Conservation (phyloP, 2,888 invertebrate genomes). For the Drosophila mimica region DNA sequence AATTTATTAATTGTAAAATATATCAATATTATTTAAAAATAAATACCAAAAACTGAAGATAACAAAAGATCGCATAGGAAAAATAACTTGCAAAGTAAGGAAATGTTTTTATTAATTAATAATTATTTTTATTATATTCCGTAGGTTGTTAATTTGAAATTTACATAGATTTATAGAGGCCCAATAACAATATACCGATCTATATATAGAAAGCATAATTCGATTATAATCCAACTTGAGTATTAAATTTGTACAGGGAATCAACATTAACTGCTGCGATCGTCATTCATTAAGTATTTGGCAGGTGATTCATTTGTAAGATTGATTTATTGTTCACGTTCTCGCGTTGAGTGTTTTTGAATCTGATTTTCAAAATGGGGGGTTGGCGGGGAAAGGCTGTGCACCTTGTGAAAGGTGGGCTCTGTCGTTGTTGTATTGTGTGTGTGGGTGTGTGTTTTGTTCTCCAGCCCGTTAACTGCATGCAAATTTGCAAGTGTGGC, state of each 20-base stretch:
- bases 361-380: not conserved
- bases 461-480: slow-evolving; percentile 49
- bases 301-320: slow-evolving; percentile 66
- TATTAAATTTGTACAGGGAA: slow-evolving; percentile 20
- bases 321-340: slow-evolving; percentile 70
- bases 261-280: slow-evolving; percentile 24
- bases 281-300: slow-evolving; percentile 67
- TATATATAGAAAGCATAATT: not conserved
- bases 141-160: not conserved
- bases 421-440: not conserved
- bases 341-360: slow-evolving; percentile 27
- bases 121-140: not conserved
- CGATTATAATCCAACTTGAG: no score
- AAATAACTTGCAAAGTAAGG: not conserved
- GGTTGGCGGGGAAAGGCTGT: not conserved
- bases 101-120: no score
- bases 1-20: not conserved
- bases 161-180: not conserved
- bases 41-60: not conserved
- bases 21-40: not conserved
- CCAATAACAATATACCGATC: not conserved
- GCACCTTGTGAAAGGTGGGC: slow-evolving; percentile 33
- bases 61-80: not conserved
- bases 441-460: slow-evolving; percentile 38
- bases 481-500: slow-evolving; percentile 56